Base-by-base conservation (phyloP, 1,140 invertebrate genomes). In the Hydropsyche tenuis region DNA sequence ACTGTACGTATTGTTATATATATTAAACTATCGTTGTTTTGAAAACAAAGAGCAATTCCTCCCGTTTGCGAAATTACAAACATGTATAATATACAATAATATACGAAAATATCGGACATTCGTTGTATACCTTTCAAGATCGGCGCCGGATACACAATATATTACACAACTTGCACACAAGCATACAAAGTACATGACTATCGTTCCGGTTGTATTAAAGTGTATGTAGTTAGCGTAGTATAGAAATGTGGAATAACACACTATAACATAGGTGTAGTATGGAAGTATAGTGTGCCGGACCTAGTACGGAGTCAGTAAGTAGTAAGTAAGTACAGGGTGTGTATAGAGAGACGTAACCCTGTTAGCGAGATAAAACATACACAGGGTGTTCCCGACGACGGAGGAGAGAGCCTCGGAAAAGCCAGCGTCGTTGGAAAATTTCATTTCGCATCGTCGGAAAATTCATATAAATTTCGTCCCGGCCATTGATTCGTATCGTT, bases 121-220 rank as follows among this genome's bases (percentile, higher is more conserved):
- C 12, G 63, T 16, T 16, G 18, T 53, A 23, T 14, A 48, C 5
- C 23, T n/a, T n/a, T 45, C 23, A 16, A 18, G 22, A 69, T 68
- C 37, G 65, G 45, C 43, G 14, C 65, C 65, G 65, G 65, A 68
- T 48, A 42, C 23, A 48, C 30, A 9, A 37, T 37, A 37, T 9
- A 37, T 37, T 37, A 37, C 9, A 37, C 30, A 9, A 37, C 30
- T 37, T 37, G 30, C 30, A 37, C 9, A 37, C 9, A 37, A 37
- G 30, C 30, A 7, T 53, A 53, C 22, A 60, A 12, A 60, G 20
- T 60, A 68, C 68, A 76, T 66, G 69, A 76, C 71, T 77, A 77
- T 74, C 75, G 75, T 77, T 72, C 69, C 72, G 72, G 75, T 77
- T 77, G 64, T 77, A 77, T 77, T 74, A 77, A 77, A 77, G 45